Conservation (phyloP, 1,140 invertebrate genomes). For the Drosophila nigrodunni region DNA sequence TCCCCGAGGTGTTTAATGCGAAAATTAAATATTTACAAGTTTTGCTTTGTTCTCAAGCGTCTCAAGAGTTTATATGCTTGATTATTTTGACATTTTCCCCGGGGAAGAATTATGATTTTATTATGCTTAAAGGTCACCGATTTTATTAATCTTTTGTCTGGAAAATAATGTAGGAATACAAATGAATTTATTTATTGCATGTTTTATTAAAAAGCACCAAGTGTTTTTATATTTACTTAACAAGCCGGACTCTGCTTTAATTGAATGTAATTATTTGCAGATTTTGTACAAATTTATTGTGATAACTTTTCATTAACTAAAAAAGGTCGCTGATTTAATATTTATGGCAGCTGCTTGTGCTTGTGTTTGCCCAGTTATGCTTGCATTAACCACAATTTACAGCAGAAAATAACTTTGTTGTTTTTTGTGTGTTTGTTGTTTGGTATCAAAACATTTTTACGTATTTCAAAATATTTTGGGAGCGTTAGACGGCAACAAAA, state of each 20-base stretch:
- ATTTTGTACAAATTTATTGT: neutral
- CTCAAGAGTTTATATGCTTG: neutral
- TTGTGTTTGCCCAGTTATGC: neutral
- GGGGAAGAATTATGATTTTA: neutral
- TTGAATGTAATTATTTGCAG: neutral
- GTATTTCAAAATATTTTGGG: constrained; percentile 1
- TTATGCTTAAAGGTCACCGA: neutral
- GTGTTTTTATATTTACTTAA: constrained; percentile 1
- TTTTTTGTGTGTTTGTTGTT: constrained; percentile 21
- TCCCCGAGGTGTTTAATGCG: neutral
- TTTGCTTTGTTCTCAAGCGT: neutral
- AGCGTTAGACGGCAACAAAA: neutral
- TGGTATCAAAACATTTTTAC: constrained; percentile 22
- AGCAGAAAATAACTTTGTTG: neutral
- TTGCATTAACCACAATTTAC: neutral
- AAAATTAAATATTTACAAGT: constrained; percentile 7
- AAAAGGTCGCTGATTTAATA: constrained; percentile 15
- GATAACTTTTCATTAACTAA: neutral
- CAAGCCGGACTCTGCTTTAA: neutral
- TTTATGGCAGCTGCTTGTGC: constrained; percentile 5
- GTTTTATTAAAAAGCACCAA: neutral
- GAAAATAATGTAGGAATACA: neutral
- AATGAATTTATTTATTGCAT: neutral
- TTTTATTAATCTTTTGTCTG: neutral
- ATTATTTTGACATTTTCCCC: neutral